Evolutionary conservation across 2,888 invertebrate species (phyloP).

Genomic region (Pecten maximus): DNA sequence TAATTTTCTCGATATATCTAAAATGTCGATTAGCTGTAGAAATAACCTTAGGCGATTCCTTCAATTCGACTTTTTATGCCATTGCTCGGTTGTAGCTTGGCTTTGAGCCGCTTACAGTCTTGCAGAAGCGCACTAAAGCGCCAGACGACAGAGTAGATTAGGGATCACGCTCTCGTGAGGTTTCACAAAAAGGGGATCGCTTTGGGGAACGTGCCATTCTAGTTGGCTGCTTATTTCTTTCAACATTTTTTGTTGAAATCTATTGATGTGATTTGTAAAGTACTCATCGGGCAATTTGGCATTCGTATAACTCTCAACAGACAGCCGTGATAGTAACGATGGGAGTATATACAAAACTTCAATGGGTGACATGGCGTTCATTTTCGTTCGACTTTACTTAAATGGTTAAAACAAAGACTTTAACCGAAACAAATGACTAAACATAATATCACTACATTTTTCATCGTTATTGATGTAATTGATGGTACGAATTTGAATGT

Average conservation of each 20-base stretch:
- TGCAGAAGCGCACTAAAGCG: slow-evolving; percentile 36
- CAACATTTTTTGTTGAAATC: neutral
- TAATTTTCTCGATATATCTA: slow-evolving; percentile 50
- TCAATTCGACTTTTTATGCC: slow-evolving; percentile 47
- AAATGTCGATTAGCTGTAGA: slow-evolving; percentile 41
- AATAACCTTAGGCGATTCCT: slow-evolving; percentile 48
- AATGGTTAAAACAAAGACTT: too few species aligned
- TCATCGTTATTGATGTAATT: too few species aligned
- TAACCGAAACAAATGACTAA: too few species aligned
- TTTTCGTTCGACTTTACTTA: neutral
- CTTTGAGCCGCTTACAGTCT: slow-evolving; percentile 38
- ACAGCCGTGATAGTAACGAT: neutral
- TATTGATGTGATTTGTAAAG: slow-evolving; percentile 26
- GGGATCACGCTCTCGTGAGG: neutral
- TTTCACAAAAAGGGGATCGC: slow-evolving; percentile 27
- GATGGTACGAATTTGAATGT: too few species aligned
- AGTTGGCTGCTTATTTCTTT: neutral
- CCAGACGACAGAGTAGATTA: slow-evolving; percentile 27
- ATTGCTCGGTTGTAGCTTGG: slow-evolving; percentile 41
- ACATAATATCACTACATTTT: too few species aligned
- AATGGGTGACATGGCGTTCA: neutral
- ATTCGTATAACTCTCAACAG: neutral
- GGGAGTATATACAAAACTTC: neutral
- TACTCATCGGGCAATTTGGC: neutral
- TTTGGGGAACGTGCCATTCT: neutral